Evolutionary conservation across 2,113 vertebrate genomes (phyloP), one percentile per base, ranked within the genome.

Genomic region (Cynocephalus volans): DNA sequence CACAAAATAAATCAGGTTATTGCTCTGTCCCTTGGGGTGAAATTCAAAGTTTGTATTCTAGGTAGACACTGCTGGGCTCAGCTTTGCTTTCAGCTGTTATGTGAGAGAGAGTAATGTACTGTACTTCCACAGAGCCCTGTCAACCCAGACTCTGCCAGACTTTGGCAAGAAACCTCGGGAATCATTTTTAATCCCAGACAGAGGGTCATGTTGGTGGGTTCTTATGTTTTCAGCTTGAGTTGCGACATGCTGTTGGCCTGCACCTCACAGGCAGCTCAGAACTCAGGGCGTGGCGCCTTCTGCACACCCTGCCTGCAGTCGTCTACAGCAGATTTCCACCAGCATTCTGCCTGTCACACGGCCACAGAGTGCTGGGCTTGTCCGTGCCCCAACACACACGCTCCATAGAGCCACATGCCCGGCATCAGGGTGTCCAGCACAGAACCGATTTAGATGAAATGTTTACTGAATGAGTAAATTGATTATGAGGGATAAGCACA

Each of bases 1-100:
- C 41, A 41, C 41, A 41, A 41, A 70, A 21, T 70, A 36, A 70
- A 33, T 19, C 45, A 75, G 77, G 50, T 1, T 4, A 21, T 28
- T n/a, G 41, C 26, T 54, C 28, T 10, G 50, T 52, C 17, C 17
- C 67, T 33, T 24, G 3, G 9, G 67, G 79, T 48, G 41, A 52
- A 52, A 23, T 45, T 26, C 0, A 7, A 26, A 0, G 0, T 58
- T 23, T 8, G 7, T 31, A 1, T 33, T 73, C 80, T 79, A n/a
- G 17, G 28, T n/a, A 58, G 15, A 79, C 73, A 45, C 33, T 12
- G 4, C 21, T 15, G 52, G 8, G 18, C 64, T 73, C 50, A 9
- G 10, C 50, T 75, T 52, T 21, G 48, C 23, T 24, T 17, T 73
- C 23, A 41, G 14, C 58, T 48, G n/a, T 19, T 36, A 12, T 17